A percentile compares a stretch with the other conserved stretches of the same genome.
These are phyloP conservation scores for Coenonympha arcania DNA, from an alignment of 2,888 invertebrate species.

Conservation along the genomic window DNA sequence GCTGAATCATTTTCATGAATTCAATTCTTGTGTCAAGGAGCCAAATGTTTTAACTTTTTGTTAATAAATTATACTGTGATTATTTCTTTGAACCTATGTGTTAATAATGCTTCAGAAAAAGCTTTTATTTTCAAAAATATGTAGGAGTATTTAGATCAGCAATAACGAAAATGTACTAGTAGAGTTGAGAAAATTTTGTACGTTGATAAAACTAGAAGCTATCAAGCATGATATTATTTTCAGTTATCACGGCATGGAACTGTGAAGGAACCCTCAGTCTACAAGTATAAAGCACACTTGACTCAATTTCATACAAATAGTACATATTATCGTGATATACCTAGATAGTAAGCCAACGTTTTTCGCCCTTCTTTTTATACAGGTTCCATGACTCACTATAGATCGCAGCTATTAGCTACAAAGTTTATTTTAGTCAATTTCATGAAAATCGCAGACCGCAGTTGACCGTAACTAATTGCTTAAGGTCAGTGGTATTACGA, in stretches of 20 bases:
- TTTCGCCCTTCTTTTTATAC: background rate
- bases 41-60: background rate
- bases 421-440: background rate
- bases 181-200: no score
- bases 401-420: background rate
- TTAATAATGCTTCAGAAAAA: background rate
- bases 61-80: background rate
- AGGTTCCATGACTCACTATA: background rate
- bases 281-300: no score
- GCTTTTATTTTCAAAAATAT: background rate
- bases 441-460: slow-evolving; percentile 1
- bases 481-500: background rate
- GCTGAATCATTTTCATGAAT: background rate
- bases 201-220: no score
- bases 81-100: no score
- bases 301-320: no score
- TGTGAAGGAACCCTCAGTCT: no score
- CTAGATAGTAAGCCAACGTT: no score
- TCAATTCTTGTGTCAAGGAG: slow-evolving; percentile 1
- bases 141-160: no score
- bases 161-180: no score
- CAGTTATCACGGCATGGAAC: no score
- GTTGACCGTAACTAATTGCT: background rate
- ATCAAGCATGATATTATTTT: no score
- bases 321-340: no score